Percentiles rank a stretch among this genome's conserved stretches.
Conservation (phyloP, 2,888 invertebrate genomes). For the Acrobasis suavella region DNA sequence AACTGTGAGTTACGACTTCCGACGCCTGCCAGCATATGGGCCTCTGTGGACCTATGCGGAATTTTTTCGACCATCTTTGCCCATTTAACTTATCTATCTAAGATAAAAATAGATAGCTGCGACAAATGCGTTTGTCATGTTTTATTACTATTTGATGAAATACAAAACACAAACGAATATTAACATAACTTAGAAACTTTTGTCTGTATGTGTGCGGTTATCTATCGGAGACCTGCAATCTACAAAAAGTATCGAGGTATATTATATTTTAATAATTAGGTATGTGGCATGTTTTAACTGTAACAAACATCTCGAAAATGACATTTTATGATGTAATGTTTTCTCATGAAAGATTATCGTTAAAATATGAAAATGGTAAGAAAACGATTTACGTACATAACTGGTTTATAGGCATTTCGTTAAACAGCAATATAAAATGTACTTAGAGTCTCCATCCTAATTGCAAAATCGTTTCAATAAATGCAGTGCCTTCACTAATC, state of each 20-base stretch:
- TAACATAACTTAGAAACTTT: not conserved
- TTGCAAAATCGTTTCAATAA: conserved; percentile 25
- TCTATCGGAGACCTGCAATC: too few species aligned
- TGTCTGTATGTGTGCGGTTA: too few species aligned
- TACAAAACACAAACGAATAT: not conserved
- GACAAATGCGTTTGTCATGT: conserved; percentile 4
- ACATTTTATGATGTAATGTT: too few species aligned
- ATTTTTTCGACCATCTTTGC: conserved; percentile 58
- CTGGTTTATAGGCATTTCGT: too few species aligned
- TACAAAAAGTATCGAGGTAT: too few species aligned
- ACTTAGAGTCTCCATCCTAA: conserved; percentile 6
- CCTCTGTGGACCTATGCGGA: conserved; percentile 51
- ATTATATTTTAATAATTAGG: too few species aligned
- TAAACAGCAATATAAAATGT: too few species aligned
- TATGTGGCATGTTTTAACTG: too few species aligned
- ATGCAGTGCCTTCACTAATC: conserved; percentile 28
- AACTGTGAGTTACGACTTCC: conserved; percentile 82
- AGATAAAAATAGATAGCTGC: conserved; percentile 56
- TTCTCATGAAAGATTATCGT: too few species aligned
- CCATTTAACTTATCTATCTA: conserved; percentile 41
- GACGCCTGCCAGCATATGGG: conserved; percentile 76
- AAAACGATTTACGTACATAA: too few species aligned
- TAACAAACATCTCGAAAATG: too few species aligned
- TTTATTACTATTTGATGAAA: conserved; percentile 1
- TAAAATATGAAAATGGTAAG: too few species aligned